phyloP scores from a whole-genome alignment of 1,140 invertebrate genomes.

The Heterodera schachtii region DNA sequence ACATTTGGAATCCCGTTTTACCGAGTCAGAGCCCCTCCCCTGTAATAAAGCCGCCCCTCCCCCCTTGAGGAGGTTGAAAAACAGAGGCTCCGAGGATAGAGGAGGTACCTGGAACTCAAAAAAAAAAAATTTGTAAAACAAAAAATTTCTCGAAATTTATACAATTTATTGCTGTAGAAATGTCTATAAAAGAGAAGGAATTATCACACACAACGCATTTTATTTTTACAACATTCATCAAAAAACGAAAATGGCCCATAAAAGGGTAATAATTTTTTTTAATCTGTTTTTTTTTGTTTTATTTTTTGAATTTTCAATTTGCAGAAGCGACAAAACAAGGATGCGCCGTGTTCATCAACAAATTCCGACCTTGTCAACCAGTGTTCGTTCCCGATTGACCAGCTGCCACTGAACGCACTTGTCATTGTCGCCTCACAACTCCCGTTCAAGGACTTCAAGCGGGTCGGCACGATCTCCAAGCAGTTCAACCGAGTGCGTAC shows the following conservation, averaged over 20 bases:
- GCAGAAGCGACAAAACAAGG: not conserved
- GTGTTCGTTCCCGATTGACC: slow-evolving; percentile 12
- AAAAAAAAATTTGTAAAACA: no score
- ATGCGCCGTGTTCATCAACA: not conserved
- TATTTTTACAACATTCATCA: not conserved
- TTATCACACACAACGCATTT: not conserved
- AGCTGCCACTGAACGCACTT: slow-evolving; percentile 14
- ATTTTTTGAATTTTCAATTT: not conserved
- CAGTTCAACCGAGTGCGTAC: slow-evolving; percentile 11
- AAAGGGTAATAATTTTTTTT: not conserved
- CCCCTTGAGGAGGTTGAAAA: no score
- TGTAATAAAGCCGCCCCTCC: no score
- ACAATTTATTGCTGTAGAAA: no score
- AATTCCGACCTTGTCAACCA: not conserved
- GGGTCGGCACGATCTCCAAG: slow-evolving; percentile 21
- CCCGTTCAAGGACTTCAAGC: slow-evolving; percentile 23
- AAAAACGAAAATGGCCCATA: slow-evolving; percentile 8
- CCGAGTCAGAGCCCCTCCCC: no score
- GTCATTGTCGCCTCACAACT: slow-evolving; percentile 14
- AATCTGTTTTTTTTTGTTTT: not conserved
- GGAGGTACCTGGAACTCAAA: no score
- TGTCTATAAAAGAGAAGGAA: no score
- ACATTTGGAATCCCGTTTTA: no score
- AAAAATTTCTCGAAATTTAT: no score
- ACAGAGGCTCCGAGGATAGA: no score